phyloP scores from a whole-genome alignment of 2,888 invertebrate genomes.

The Epinotia ramella region DNA sequence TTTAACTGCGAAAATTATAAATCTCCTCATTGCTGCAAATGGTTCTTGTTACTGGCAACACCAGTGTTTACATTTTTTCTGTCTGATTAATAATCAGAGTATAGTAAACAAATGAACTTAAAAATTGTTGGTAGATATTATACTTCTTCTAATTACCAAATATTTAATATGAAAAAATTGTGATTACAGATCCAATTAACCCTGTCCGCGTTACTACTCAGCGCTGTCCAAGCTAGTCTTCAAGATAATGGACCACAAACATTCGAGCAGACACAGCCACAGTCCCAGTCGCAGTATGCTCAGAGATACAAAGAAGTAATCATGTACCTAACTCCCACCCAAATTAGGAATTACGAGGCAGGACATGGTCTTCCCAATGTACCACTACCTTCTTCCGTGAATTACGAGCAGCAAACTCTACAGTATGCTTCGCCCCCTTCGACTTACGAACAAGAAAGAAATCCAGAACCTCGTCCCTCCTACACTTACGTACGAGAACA shows the following conservation, averaged over 20 bases:
- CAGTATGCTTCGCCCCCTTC: neutral
- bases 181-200: constrained; percentile 63
- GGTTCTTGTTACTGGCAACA: too few relatives aligned
- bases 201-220: constrained; percentile 54
- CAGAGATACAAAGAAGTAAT: constrained; percentile 67
- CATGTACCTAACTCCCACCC: constrained; percentile 70
- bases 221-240: constrained; percentile 54
- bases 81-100: too few relatives aligned
- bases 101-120: too few relatives aligned
- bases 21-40: too few relatives aligned
- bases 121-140: too few relatives aligned
- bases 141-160: neutral
- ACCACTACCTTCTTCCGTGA: neutral
- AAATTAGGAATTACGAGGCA: constrained; percentile 66
- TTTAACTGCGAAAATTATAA: too few relatives aligned
- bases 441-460: neutral
- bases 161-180: neutral
- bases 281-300: constrained; percentile 44
- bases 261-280: constrained; percentile 48
- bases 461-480: neutral
- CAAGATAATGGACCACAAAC: constrained; percentile 62
- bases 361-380: constrained; percentile 52
- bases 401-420: neutral
- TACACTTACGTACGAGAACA: constrained; percentile 1
- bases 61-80: too few relatives aligned